A percentile compares a stretch with the other conserved stretches of the same genome.
Evolutionary conservation across 2,888 invertebrate genomes (phyloP).

Genomic region (Tetheella fluctuosa): DNA sequence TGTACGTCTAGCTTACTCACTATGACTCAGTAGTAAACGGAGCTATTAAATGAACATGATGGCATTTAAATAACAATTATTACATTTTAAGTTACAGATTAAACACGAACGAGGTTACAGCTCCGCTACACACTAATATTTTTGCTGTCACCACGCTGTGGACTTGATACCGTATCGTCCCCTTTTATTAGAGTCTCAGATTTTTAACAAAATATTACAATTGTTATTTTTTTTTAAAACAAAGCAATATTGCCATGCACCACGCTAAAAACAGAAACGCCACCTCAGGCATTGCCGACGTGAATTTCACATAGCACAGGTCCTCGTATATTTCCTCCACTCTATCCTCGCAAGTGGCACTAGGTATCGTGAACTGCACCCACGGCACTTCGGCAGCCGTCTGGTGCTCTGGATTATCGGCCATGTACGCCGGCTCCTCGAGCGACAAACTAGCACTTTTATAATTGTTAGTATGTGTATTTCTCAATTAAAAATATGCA

Average conservation of each 20-base stretch:
- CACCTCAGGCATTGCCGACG: constrained; percentile 88
- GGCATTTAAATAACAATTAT: no score
- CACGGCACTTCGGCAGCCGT: constrained; percentile 80
- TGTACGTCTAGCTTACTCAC: no score
- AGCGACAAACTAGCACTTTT: constrained; percentile 61
- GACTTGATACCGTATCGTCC: no score
- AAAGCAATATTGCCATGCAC: background rate
- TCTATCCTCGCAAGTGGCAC: constrained; percentile 83
- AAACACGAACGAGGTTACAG: no score
- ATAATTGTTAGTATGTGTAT: constrained; percentile 39
- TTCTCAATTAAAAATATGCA: background rate
- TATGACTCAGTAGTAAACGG: no score
- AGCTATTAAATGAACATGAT: no score
- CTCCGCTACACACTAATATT: no score
- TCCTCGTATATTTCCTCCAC: constrained; percentile 95
- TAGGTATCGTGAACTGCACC: constrained; percentile 88
- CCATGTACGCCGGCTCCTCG: constrained; percentile 58
- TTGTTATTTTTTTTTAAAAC: background rate
- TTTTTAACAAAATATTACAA: no score
- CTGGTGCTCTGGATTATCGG: constrained; percentile 46
- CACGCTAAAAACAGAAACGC: constrained; percentile 27
- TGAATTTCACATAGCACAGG: constrained; percentile 93
- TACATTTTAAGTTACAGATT: no score
- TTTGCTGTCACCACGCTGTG: no score
- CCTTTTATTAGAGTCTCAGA: no score